A percentile compares a stretch with the other conserved stretches of the same genome.
Evolutionary conservation across 2,113 vertebrate genomes (phyloP).

Genomic region (Echinops telfairi): DNA sequence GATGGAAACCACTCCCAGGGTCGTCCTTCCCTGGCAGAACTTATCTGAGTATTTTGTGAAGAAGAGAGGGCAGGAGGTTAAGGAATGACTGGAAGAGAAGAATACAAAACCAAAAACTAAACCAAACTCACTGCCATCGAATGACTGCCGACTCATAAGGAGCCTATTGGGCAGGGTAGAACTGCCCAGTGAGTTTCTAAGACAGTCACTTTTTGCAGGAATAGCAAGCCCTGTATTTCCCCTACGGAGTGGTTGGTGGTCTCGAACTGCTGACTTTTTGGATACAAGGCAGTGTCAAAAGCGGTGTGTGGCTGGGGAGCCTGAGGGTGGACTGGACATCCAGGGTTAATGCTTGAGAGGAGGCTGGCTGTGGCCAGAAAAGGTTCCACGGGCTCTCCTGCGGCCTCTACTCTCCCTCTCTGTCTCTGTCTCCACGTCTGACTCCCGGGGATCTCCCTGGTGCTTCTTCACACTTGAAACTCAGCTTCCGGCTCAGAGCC

Average conservation of each 20-base stretch:
- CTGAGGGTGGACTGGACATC: not conserved
- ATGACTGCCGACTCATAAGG: no score
- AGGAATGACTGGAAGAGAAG: not conserved
- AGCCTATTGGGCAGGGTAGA: no score
- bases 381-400: not conserved
- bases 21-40: no score
- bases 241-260: no score
- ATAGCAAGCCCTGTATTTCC: no score
- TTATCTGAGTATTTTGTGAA: not conserved
- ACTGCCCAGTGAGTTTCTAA: no score
- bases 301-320: not conserved
- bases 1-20: no score
- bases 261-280: no score
- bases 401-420: conserved; percentile 43
- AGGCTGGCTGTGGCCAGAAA: not conserved
- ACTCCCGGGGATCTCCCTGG: not conserved
- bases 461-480: not conserved
- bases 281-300: not conserved
- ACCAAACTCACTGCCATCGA: no score
- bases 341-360: not conserved
- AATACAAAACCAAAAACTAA: no score
- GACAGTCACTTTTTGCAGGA: no score
- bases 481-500: not conserved
- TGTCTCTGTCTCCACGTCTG: not conserved
- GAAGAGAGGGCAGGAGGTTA: not conserved